Conservation (phyloP, 2,113 vertebrate species). For the Smithornis capensis region DNA sequence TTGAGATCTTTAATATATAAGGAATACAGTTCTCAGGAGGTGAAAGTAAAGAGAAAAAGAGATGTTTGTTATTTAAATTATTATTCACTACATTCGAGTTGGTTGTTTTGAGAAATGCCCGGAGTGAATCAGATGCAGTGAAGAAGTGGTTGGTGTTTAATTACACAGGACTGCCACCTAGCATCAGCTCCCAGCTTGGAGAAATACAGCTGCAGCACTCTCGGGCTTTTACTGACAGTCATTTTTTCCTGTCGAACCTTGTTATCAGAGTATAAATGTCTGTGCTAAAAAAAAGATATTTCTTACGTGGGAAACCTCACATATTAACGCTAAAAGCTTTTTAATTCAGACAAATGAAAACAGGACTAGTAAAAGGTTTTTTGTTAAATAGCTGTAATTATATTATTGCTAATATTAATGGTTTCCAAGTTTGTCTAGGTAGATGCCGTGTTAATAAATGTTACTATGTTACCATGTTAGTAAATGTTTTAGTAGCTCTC, state of each 20-base stretch:
- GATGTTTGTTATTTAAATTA: slow-evolving; percentile 44
- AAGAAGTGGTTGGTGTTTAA: slow-evolving; percentile 45
- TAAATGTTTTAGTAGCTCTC: neutral
- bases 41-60: neutral
- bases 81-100: neutral
- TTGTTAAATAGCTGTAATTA: neutral
- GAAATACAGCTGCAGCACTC: neutral
- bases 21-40: slow-evolving; percentile 7
- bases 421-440: neutral
- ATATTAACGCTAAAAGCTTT: slow-evolving; percentile 25
- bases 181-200: slow-evolving; percentile 40
- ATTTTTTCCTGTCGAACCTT: neutral
- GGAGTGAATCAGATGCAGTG: neutral
- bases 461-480: neutral
- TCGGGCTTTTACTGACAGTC: neutral
- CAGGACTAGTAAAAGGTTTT: neutral
- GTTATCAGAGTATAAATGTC: neutral
- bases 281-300: neutral
- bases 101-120: slow-evolving; percentile 23
- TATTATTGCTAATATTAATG: slow-evolving; percentile 36
- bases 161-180: slow-evolving; percentile 79
- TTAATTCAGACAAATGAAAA: neutral
- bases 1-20: neutral
- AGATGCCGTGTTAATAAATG: neutral
- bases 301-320: neutral